phyloP scores from a whole-genome alignment of 2,797 vertebrate species.

The Buphagus erythrorhynchus region DNA sequence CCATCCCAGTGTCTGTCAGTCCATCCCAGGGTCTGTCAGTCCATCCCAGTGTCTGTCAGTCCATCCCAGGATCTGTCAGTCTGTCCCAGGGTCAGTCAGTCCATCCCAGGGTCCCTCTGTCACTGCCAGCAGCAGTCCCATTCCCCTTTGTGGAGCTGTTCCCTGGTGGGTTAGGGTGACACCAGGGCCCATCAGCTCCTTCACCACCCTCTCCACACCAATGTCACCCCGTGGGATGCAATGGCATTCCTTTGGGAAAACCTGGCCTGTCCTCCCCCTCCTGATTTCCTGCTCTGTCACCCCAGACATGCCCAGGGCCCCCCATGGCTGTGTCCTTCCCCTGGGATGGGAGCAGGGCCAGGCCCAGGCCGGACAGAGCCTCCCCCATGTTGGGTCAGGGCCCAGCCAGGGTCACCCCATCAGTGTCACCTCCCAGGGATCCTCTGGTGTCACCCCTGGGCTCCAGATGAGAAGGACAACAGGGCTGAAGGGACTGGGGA shows the following conservation, averaged over 20 bases:
- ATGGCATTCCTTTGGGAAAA: background rate
- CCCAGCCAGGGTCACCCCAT: accelerated
- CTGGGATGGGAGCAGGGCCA: accelerated
- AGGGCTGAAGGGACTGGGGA: background rate
- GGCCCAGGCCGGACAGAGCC: background rate
- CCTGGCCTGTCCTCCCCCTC: too few relatives aligned
- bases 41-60: background rate
- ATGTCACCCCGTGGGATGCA: accelerated
- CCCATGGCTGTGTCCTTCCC: too few relatives aligned
- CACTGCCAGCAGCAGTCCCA: background rate
- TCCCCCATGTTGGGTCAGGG: background rate
- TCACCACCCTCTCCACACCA: background rate
- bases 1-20: background rate
- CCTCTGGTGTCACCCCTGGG: accelerated
- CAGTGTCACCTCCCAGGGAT: too few relatives aligned
- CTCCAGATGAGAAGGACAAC: accelerated
- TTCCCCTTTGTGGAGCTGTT: accelerated
- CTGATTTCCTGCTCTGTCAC: background rate
- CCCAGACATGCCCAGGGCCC: accelerated
- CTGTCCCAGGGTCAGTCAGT: too few relatives aligned
- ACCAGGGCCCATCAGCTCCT: background rate
- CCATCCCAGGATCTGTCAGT: background rate
- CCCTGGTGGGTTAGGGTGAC: too few relatives aligned
- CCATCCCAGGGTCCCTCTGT: background rate
- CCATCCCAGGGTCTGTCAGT: background rate